Percentiles rank a stretch among this genome's conserved stretches.
Conservation (phyloP, 2,113 vertebrate genomes). For the Ophthalmolycus amberensis region DNA sequence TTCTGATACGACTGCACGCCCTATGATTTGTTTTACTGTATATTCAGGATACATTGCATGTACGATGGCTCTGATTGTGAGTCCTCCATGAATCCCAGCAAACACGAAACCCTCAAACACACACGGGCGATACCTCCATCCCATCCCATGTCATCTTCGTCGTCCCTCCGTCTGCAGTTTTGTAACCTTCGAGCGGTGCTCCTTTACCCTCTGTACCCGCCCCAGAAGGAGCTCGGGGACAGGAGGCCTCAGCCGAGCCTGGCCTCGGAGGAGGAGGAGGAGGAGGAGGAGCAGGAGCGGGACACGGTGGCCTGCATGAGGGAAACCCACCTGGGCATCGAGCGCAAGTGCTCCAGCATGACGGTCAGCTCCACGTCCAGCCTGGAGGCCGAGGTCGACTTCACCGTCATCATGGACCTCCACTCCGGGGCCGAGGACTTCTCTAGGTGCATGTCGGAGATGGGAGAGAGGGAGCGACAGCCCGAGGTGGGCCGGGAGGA, state of each 20-base stretch:
- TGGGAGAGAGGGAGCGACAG: slow-evolving; percentile 80
- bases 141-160: slow-evolving; percentile 11
- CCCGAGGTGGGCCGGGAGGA: slow-evolving; percentile 90
- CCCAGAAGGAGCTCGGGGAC: slow-evolving; percentile 79
- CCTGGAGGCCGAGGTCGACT: slow-evolving; percentile 95
- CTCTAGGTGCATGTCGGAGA: slow-evolving; percentile 86
- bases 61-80: slow-evolving; percentile 2
- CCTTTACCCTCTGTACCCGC: slow-evolving; percentile 69
- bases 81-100: background rate
- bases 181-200: slow-evolving; percentile 29
- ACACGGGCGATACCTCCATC: background rate
- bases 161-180: background rate
- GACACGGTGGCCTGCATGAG: slow-evolving; percentile 87
- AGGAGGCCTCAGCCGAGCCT: slow-evolving; percentile 65
- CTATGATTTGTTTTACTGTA: background rate
- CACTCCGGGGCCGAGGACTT: slow-evolving; percentile 89
- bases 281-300: slow-evolving; percentile 92
- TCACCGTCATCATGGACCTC: slow-evolving; percentile 92
- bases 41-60: background rate
- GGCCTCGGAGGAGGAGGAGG: slow-evolving; percentile 88
- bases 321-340: slow-evolving; percentile 92
- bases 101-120: background rate
- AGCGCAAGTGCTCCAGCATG: slow-evolving; percentile 97
- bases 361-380: slow-evolving; percentile 96
- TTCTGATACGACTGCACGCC: background rate